phyloP scores from a whole-genome alignment of 2,113 vertebrate species.

The Cyphomyrus discorhynchus region DNA sequence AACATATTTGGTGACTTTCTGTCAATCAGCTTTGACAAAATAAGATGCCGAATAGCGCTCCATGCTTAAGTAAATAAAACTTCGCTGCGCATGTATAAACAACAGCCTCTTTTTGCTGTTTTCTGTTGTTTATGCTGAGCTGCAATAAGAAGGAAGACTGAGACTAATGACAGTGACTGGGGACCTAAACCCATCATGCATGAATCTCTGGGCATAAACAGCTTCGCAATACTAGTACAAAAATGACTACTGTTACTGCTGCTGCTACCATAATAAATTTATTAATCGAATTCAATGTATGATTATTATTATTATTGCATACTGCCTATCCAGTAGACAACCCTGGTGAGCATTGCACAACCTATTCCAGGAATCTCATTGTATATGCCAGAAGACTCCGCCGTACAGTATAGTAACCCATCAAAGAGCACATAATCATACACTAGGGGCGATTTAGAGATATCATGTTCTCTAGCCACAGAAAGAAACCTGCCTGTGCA shows the following conservation, averaged over 20 bases:
- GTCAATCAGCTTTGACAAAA: background rate
- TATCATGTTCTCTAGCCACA: background rate
- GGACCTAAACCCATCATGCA: background rate
- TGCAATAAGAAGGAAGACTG: background rate
- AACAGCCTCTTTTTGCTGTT: background rate
- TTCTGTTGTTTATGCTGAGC: background rate
- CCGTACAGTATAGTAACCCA: background rate
- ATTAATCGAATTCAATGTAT: background rate
- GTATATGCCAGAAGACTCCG: background rate
- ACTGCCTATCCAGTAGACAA: background rate
- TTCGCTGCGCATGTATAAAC: background rate
- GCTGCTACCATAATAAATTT: background rate
- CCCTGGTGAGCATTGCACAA: background rate
- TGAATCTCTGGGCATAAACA: background rate
- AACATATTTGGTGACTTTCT: background rate
- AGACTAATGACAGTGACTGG: background rate
- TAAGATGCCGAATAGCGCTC: background rate
- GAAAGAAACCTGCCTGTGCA: background rate
- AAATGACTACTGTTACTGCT: background rate
- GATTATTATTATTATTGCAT: background rate
- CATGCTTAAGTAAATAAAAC: background rate
- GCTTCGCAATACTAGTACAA: background rate
- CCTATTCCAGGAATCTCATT: background rate
- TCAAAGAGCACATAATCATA: background rate
- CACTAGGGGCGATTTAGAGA: background rate